These are phyloP conservation scores for Platycnemis pennipes DNA, from an alignment of 2,888 invertebrate species.

Conservation along the genomic window DNA sequence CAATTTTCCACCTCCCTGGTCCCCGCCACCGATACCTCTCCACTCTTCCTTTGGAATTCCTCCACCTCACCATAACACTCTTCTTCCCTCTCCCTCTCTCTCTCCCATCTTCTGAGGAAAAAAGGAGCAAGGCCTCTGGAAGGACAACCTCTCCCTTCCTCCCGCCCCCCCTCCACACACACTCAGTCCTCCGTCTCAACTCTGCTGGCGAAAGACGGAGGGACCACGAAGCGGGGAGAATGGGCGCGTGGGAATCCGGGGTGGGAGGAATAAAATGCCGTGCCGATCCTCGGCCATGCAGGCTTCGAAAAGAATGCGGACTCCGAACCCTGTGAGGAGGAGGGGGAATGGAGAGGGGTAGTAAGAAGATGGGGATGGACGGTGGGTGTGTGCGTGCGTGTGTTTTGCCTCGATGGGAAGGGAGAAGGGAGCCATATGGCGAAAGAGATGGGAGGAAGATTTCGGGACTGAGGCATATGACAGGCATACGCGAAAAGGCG, in stretches of 20 bases:
- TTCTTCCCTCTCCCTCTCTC: not conserved
- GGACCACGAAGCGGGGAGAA: not conserved
- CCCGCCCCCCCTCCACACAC: not conserved
- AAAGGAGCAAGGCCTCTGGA: not conserved
- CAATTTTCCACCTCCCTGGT: slow-evolving; percentile 58
- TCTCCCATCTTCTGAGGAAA: not conserved
- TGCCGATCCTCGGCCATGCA: not conserved
- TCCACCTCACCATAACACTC: not conserved
- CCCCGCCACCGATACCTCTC: not conserved
- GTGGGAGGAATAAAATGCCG: not conserved
- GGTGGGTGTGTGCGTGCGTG: not conserved
- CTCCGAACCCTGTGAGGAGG: not conserved
- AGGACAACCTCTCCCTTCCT: slow-evolving; percentile 43
- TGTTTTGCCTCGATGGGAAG: not conserved
- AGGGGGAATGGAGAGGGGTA: not conserved
- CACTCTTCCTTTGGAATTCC: not conserved
- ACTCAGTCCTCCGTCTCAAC: not conserved
- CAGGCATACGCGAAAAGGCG: not conserved
- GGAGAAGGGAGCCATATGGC: not conserved
- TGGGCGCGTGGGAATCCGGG: not conserved
- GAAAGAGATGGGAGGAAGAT: not conserved
- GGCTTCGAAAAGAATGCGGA: not conserved
- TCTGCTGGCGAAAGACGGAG: not conserved
- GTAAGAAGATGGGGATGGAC: not conserved
- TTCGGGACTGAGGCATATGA: not conserved